Base-by-base conservation (phyloP, 2,113 vertebrate species). In the Thymallus thymallus region DNA sequence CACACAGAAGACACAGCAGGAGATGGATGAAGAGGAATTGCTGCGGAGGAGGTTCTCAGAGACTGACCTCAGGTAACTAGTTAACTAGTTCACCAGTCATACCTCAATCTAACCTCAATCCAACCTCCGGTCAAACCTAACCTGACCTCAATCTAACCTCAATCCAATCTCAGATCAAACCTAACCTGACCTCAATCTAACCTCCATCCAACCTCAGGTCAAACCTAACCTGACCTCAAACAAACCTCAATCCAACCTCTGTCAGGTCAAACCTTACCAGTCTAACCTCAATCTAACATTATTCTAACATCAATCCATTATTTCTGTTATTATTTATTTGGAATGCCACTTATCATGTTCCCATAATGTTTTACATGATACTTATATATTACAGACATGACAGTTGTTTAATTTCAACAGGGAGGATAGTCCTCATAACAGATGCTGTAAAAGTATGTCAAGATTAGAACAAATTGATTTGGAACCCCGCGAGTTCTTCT, bases 61-160 rank as follows among this genome's bases (percentile, higher is more conserved):
- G 86, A 93, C 94, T 82, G 94, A 97, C 87, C 91, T 94, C 94
- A 99, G 98, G 98, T 99, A 98, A 98, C 69, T 51, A 51, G 48
- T 51, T 51, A 4, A 18, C 48, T 51, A 51, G 48, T 51, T 51
- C 48, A 51, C 35, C 35, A 51, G 48, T 51, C 46, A 14, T 12
- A 48, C 2, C 46, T 48, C 14, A 12, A 16, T 48, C 46, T 48
- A 48, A 13, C 46, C 46, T 48, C 46, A 48, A 48, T 14, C 12
- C 46, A 48, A 48, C 12, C 46, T 48, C 45, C 1, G 45, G 9
- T 46, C 45, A 46, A 46, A 46, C 45, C 45, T 46, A 4, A 16
- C 16, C 29, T 58, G 29, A 68, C 63, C 72, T 64, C 7, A 55
- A 65, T 13, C 35, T 10, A 41, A 41, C 35, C 35, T 41, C 9